phyloP scores from a whole-genome alignment of 2,888 invertebrate species.

The Xylota sylvarum region DNA sequence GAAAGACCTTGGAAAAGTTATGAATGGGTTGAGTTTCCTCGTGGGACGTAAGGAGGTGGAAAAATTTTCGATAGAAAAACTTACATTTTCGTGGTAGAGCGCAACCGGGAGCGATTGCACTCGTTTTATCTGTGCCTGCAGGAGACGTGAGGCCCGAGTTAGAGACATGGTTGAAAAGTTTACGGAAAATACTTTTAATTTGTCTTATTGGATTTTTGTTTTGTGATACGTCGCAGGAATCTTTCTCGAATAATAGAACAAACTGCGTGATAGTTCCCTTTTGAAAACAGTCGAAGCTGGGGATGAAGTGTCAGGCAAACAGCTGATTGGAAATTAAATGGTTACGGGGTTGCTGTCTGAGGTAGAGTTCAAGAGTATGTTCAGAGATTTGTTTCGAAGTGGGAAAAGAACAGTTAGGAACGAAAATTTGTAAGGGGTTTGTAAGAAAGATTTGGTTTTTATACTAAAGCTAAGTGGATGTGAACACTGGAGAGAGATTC shows the following conservation, averaged over 20 bases:
- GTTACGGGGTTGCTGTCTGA: not conserved
- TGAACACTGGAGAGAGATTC: too few species aligned
- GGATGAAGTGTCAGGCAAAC: slow-evolving; percentile 41
- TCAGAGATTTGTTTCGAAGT: not conserved
- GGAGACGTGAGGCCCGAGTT: slow-evolving; percentile 80
- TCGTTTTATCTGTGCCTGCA: slow-evolving; percentile 81
- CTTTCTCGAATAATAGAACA: slow-evolving; percentile 20
- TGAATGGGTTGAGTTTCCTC: slow-evolving; percentile 1
- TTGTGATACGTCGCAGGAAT: slow-evolving; percentile 7
- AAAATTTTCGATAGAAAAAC: slow-evolving; percentile 79
- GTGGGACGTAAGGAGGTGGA: not conserved
- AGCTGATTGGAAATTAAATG: slow-evolving; percentile 48
- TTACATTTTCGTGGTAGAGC: slow-evolving; percentile 92
- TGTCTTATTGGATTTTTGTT: not conserved
- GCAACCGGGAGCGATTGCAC: slow-evolving; percentile 86
- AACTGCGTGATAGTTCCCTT: slow-evolving; percentile 49
- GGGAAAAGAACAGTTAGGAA: not conserved
- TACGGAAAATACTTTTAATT: not conserved
- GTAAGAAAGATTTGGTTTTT: not conserved
- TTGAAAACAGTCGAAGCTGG: slow-evolving; percentile 28
- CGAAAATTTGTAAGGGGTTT: too few species aligned
- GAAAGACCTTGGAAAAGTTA: slow-evolving; percentile 73
- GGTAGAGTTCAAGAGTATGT: not conserved
- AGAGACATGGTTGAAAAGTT: slow-evolving; percentile 80
- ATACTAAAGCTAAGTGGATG: too few species aligned